Evolutionary conservation across 2,797 vertebrate species (phyloP).

Genomic region (Thaleichthys pacificus): DNA sequence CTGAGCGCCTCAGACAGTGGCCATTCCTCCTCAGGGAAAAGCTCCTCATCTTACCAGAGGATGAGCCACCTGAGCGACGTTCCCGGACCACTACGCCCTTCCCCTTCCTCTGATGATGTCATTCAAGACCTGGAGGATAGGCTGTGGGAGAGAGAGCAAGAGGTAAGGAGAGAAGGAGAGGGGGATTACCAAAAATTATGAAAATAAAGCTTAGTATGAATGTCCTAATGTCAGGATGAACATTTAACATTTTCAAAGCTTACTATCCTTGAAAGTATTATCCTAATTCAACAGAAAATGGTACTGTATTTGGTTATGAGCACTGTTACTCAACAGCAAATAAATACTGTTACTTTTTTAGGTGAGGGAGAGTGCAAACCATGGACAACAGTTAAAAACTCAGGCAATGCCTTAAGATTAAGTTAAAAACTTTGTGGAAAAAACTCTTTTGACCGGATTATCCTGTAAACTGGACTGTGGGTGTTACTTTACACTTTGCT

Average conservation of each 20-base stretch:
- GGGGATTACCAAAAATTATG: neutral
- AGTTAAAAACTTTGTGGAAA: too few species aligned
- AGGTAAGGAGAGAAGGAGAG: conserved; percentile 72
- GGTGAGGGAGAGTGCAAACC: too few species aligned
- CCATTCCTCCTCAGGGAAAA: conserved; percentile 92
- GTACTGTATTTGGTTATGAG: neutral
- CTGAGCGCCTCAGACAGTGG: conserved; percentile 94
- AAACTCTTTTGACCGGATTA: too few species aligned
- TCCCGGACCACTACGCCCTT: conserved; percentile 84
- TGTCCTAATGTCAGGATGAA: too few species aligned
- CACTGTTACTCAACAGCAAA: too few species aligned
- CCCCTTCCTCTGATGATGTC: conserved; percentile 92
- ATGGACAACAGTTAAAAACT: too few species aligned
- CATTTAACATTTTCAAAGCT: too few species aligned
- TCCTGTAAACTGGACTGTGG: too few species aligned
- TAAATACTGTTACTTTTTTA: too few species aligned
- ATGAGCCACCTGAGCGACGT: conserved; percentile 89
- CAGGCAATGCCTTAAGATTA: too few species aligned
- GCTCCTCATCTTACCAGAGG: conserved; percentile 91
- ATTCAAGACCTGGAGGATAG: conserved; percentile 96
- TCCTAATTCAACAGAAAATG: too few species aligned
- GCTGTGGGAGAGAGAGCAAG: conserved; percentile 97
- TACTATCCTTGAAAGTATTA: too few species aligned
- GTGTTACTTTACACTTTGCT: neutral
- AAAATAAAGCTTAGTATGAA: neutral